Percentiles rank a stretch among this genome's conserved stretches.
Conservation (phyloP, 1,140 invertebrate genomes). For the Heliconius congener region DNA sequence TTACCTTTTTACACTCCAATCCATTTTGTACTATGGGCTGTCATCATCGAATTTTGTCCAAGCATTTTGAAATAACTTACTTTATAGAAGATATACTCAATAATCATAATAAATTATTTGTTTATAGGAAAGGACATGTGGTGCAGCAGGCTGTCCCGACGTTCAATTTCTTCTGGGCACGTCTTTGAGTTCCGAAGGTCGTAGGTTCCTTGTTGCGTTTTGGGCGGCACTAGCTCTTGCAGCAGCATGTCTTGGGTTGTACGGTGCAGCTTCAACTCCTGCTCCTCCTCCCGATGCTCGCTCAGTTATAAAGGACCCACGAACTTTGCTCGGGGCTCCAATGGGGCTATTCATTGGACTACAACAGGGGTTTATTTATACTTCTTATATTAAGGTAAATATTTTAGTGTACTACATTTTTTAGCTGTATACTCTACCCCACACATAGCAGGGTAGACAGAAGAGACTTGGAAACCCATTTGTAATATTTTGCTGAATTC, state of each 20-base stretch:
- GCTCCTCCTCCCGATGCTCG: constrained; percentile 74
- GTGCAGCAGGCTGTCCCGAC: constrained; percentile 70
- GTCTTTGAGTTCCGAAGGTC: constrained; percentile 73
- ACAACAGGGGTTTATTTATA: constrained; percentile 88
- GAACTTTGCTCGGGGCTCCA: constrained; percentile 83
- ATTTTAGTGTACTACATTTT: neutral
- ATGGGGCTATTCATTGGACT: constrained; percentile 87
- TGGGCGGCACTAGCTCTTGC: constrained; percentile 81
- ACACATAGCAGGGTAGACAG: neutral
- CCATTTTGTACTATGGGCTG: too few species aligned
- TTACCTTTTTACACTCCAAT: too few species aligned
- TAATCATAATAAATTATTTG: neutral
- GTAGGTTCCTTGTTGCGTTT: constrained; percentile 62
- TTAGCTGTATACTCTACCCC: neutral
- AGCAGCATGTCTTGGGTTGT: constrained; percentile 58
- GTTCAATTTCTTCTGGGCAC: constrained; percentile 51
- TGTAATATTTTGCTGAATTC: too few species aligned
- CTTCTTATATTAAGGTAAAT: constrained; percentile 86
- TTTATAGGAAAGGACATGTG: constrained; percentile 67
- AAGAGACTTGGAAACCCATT: too few species aligned
- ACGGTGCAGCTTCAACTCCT: constrained; percentile 55
- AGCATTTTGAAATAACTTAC: too few species aligned
- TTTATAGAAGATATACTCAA: too few species aligned
- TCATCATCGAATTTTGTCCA: too few species aligned
- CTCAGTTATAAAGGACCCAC: constrained; percentile 75